Conservation (phyloP, 2,113 vertebrate genomes). For the Progne subis region DNA sequence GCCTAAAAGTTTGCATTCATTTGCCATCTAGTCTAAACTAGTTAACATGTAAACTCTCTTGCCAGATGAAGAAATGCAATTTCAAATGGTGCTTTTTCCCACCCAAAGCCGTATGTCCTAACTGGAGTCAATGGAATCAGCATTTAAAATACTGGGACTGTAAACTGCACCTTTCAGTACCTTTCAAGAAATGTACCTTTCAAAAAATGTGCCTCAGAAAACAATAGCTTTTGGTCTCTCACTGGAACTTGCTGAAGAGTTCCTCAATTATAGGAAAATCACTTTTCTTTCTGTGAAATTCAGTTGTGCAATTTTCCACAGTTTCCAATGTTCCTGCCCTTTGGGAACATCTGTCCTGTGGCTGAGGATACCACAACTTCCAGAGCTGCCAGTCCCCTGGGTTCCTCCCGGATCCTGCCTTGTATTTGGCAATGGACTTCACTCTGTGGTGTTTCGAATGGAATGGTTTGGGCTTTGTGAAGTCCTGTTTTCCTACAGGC, state of each 20-base stretch:
- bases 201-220: background rate
- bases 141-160: background rate
- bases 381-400: background rate
- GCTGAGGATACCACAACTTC: slow-evolving; percentile 37
- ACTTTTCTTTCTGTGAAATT: slow-evolving; percentile 31
- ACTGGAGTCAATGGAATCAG: background rate
- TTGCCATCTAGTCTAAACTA: background rate
- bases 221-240: background rate
- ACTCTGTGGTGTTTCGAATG: background rate
- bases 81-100: background rate
- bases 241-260: background rate
- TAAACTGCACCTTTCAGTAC: background rate
- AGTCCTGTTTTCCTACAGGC: slow-evolving; percentile 27
- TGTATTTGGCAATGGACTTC: background rate
- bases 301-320: background rate
- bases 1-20: background rate
- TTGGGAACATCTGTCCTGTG: background rate
- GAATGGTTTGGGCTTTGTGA: slow-evolving; percentile 10
- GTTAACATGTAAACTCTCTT: background rate
- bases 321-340: slow-evolving; percentile 10
- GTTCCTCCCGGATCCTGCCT: background rate
- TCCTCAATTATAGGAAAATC: slow-evolving; percentile 2
- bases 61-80: background rate
- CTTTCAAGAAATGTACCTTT: background rate
- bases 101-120: background rate